Base-by-base conservation (phyloP, 2,888 invertebrate genomes). In the Amphipoea lucens region DNA sequence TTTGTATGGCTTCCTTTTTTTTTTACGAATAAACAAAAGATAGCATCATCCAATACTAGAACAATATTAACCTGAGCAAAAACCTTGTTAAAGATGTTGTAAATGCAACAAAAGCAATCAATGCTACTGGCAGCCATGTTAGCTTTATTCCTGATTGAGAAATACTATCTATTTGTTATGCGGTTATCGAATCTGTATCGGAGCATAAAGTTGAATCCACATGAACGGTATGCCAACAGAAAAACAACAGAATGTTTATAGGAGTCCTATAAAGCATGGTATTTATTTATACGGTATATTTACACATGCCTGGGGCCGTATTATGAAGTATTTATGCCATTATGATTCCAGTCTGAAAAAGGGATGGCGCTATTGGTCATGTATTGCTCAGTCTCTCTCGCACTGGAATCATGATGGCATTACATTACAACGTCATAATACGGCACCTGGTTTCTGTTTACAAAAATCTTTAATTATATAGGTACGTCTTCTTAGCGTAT, bases 111-210 rank as follows among this genome's bases (percentile, higher is more conserved):
- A 82, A 77, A 76, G 23, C 71, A 83, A 76, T 62, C 54, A 75
- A 65, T 74, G 57, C 12, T 76, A 73, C 51, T 67, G 62, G 20
- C 62, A 70, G 76, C 17, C 57, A 48, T 74, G 70, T 87, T 71
- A 57, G 70, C 3, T 70, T 70, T 54, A 76, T 68, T 63, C 40
- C n/a, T 75, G 73, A 76, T 84, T 71, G 71, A 76, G 66, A 78
- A 81, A 74, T 77, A 71, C 73, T 71, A 77, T 76, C 62, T 76
- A 67, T 81, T 84, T 79, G 75, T 71, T 78, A 65, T 70, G 78
- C 42, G 85, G 82, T 76, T 81, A 78, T 71, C 65, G 74, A 85
- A 82, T 80, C 42, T 62, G 66, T 68, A 76, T 76, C 9, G 57
- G 36, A 54, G 17, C 36, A 29, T 85, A 80, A 77, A 74, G 77